A percentile compares a stretch with the other conserved stretches of the same genome.
phyloP scores from a whole-genome alignment of 2,113 vertebrate genomes.

The Spea multiplicata region DNA sequence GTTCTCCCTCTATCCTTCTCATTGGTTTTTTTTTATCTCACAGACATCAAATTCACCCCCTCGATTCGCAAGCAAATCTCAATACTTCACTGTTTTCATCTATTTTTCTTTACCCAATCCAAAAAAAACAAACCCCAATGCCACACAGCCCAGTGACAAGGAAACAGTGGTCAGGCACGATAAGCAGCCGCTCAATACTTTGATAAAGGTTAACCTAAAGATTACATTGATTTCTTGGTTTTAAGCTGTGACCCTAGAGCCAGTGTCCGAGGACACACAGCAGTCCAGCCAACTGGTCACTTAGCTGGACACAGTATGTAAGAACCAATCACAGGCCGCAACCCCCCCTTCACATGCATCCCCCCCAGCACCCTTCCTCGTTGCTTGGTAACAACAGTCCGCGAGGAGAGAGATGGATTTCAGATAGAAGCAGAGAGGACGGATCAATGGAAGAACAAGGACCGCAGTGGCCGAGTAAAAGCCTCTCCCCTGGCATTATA shows the following conservation, averaged over 20 bases:
- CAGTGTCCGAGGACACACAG: constrained; percentile 60
- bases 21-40: not conserved
- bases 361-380: constrained; percentile 57
- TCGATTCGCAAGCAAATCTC: not conserved
- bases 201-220: constrained; percentile 64
- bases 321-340: constrained; percentile 56
- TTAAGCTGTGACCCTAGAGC: constrained; percentile 52
- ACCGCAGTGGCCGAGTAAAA: constrained; percentile 64
- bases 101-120: not conserved
- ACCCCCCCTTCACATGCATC: constrained; percentile 42
- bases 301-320: constrained; percentile 54
- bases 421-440: constrained; percentile 64
- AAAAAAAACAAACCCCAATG: not conserved
- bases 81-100: constrained; percentile 10
- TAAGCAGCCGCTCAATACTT: constrained; percentile 72
- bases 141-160: not conserved
- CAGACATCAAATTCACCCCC: not conserved
- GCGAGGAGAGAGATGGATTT: constrained; percentile 63
- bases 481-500: constrained; percentile 70
- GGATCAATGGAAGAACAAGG: constrained; percentile 76
- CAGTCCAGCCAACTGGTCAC: constrained; percentile 66
- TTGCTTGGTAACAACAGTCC: constrained; percentile 70
- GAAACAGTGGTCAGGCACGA: constrained; percentile 58
- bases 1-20: too few relatives aligned
- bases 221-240: constrained; percentile 61